Percentiles rank a stretch among this genome's conserved stretches.
Evolutionary conservation across 2,113 vertebrate species (phyloP).

Genomic region (Furnarius figulus): DNA sequence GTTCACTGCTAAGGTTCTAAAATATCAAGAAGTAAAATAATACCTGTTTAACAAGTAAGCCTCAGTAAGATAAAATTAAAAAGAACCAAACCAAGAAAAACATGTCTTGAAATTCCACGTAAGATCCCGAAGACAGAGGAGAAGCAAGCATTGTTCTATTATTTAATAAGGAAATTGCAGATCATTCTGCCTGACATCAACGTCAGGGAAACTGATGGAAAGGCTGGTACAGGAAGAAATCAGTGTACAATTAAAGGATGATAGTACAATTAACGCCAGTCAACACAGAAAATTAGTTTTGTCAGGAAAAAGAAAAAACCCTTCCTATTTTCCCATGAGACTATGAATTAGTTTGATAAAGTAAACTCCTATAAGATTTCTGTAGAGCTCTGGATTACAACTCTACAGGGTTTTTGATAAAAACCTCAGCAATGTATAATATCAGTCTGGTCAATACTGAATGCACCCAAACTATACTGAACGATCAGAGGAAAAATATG

Average conservation of each 20-base stretch:
- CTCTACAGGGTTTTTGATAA: not conserved
- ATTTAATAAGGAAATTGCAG: constrained; percentile 62
- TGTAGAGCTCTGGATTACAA: not conserved
- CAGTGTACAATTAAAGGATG: constrained; percentile 58
- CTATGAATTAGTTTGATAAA: not conserved
- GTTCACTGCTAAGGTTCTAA: not conserved
- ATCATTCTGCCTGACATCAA: constrained; percentile 42
- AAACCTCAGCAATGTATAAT: not conserved
- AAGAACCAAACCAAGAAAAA: not conserved
- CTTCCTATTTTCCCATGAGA: not conserved
- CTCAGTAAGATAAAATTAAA: not conserved
- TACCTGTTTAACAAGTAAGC: not conserved
- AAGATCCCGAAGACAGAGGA: not conserved
- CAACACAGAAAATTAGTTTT: constrained; percentile 16
- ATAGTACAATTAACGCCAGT: constrained; percentile 40
- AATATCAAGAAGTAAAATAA: not conserved
- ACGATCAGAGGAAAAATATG: not conserved
- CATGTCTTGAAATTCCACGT: not conserved
- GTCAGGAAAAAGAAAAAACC: not conserved
- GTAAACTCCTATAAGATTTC: not conserved
- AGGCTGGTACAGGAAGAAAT: constrained; percentile 55
- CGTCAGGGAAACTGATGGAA: constrained; percentile 54
- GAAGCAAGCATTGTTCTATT: constrained; percentile 12
- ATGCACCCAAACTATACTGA: not conserved
- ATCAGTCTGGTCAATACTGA: not conserved